Conservation (phyloP, 1,140 invertebrate species). For the Zaprionus ghesquierei region DNA sequence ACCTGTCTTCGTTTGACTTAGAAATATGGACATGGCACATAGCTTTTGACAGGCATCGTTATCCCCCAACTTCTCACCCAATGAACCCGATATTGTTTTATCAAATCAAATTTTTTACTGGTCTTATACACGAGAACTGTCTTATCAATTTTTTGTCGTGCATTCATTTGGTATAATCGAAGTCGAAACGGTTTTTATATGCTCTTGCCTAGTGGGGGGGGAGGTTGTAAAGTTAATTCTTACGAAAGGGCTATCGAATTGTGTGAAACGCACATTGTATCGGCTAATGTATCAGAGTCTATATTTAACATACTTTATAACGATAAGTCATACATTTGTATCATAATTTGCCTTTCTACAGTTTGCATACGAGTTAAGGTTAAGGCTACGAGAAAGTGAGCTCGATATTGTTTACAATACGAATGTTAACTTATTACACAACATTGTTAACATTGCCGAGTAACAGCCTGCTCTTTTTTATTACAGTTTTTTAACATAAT, state of each 20-base stretch:
- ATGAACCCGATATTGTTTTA: constrained; percentile 23
- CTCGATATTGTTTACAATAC: not conserved
- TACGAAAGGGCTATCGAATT: not conserved
- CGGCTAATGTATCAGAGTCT: not conserved
- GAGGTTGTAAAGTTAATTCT: not conserved
- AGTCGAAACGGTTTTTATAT: not conserved
- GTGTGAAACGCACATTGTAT: not conserved
- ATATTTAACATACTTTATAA: not conserved
- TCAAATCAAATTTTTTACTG: constrained; percentile 12
- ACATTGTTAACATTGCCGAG: not conserved
- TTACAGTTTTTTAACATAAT: constrained; percentile 1
- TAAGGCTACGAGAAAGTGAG: constrained; percentile 1
- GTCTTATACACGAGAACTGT: constrained; percentile 4
- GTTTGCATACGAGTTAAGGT: not conserved
- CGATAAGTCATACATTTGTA: not conserved
- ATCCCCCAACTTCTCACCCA: constrained; percentile 10
- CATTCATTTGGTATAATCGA: not conserved
- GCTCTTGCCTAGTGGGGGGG: not conserved
- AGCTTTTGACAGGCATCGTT: constrained; percentile 22
- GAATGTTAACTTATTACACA: not conserved
- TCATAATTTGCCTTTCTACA: not conserved
- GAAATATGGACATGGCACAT: constrained; percentile 12
- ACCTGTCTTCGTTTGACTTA: constrained; percentile 4
- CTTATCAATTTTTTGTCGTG: constrained; percentile 26
- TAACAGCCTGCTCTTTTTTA: not conserved